Evolutionary conservation across 2,797 vertebrate species (phyloP), one percentile per base, ranked within the genome.

Genomic region (Paedocypris micromegethes): DNA sequence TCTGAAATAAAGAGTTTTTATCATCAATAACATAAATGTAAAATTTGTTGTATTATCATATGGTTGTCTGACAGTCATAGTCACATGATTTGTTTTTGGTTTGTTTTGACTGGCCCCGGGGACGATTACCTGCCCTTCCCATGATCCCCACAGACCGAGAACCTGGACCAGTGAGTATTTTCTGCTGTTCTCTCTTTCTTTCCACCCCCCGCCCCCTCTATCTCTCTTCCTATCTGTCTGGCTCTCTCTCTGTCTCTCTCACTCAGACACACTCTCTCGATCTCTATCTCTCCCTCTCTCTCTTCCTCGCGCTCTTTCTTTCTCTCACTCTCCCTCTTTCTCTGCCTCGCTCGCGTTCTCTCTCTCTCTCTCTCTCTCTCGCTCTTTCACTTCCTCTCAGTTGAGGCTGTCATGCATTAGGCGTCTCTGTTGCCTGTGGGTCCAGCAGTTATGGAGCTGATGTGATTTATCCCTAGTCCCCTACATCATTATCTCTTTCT

Each of bases 141-240:
- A 82, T 84, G 75, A 79, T 77, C 76, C 85, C 6, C 78, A 75
- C 84, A 92, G 93, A 95, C 79, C 90, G 92, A 68, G 93, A 95
- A 85, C 90, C 92, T 0, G 93, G 93, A 78, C 93, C 93, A 0
- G 93, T 95, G 83, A 93, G 93, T 93, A 75, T 51, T 46, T 49
- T 23, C 9, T 52, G 44, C 57, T 8, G 62, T 54, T 37, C 3
- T 1, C 52, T 7, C 0, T 1, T 54, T 55, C 23, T n/a, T n/a
- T n/a, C n/a, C n/a, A n/a, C n/a, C n/a, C n/a, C n/a, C n/a, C n/a
- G n/a, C n/a, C n/a, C n/a, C n/a, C 60, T 45, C 41, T 23, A 23
- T 42, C 48, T 44, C 38, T 52, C 9, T 38, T 44, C 50, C 8
- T 44, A 23, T 48, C 52, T 38, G 38, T 55, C 38, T 9, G 65